These are phyloP conservation scores for Delia radicum DNA, from an alignment of 1,140 invertebrate species.

Conservation along the genomic window DNA sequence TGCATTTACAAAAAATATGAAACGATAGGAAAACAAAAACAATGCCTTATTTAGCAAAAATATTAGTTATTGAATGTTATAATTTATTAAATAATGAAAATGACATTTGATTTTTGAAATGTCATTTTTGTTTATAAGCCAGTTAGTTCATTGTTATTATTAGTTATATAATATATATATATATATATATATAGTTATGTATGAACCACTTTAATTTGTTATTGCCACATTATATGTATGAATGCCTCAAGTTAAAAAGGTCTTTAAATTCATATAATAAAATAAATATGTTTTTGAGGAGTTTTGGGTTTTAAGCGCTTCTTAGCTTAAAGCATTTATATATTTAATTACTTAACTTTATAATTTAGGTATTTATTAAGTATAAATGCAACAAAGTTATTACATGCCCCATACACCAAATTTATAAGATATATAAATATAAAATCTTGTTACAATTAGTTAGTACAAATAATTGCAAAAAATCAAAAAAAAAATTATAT, in stretches of 20 bases:
- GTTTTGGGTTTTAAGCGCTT: too few relatives aligned
- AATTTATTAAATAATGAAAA: not conserved
- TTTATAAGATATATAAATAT: not conserved
- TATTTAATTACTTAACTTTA: too few relatives aligned
- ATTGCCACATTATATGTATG: too few relatives aligned
- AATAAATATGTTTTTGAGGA: too few relatives aligned
- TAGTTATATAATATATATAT: not conserved
- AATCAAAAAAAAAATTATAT: not conserved
- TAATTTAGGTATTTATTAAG: too few relatives aligned
- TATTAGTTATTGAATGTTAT: not conserved
- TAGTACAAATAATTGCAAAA: not conserved
- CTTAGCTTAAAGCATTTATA: too few relatives aligned
- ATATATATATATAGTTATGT: too few relatives aligned
- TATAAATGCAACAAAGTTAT: not conserved
- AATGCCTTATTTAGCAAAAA: not conserved
- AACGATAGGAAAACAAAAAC: not conserved
- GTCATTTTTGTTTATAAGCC: not conserved
- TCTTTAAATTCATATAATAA: too few relatives aligned
- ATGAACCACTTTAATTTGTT: too few relatives aligned
- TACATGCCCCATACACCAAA: not conserved
- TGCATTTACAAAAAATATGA: not conserved
- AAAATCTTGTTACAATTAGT: not conserved
- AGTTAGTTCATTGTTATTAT: not conserved
- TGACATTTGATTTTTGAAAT: not conserved
- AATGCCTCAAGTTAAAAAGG: too few relatives aligned